Percentiles rank a stretch among this genome's conserved stretches.
Conservation (phyloP, 2,888 invertebrate genomes). For the Xanthia icteritia region DNA sequence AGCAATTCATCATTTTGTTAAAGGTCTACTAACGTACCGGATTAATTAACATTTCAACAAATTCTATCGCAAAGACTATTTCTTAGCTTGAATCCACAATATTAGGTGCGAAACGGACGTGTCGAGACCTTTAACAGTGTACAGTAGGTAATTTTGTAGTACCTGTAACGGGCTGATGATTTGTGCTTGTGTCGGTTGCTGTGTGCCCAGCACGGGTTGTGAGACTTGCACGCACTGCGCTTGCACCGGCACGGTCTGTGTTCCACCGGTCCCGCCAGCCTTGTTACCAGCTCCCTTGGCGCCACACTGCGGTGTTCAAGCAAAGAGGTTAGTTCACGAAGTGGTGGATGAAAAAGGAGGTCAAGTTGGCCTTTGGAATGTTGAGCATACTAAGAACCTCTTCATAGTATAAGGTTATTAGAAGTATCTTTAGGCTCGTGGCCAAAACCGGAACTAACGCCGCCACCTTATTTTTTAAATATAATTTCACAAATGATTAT, state of each 20-base stretch:
- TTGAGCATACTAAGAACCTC: not conserved
- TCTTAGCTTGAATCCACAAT: not conserved
- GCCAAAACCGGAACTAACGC: not conserved
- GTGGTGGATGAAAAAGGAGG: not conserved
- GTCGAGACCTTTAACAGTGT: not conserved
- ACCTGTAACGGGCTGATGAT: conserved; percentile 94
- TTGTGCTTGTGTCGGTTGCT: conserved; percentile 93
- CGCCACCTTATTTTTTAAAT: not conserved
- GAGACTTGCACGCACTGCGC: conserved; percentile 94
- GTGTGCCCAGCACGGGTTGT: conserved; percentile 92
- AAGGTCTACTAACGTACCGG: conserved; percentile 14
- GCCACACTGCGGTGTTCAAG: conserved; percentile 75
- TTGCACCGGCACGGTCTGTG: conserved; percentile 88
- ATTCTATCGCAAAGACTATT: not conserved
- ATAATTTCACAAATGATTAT: not conserved
- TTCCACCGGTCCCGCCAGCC: conserved; percentile 79
- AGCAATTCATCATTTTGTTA: not conserved
- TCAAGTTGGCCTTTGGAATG: not conserved
- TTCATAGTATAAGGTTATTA: not conserved
- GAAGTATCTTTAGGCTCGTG: not conserved
- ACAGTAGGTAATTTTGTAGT: conserved; percentile 45
- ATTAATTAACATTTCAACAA: conserved; percentile 5
- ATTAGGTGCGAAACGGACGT: not conserved
- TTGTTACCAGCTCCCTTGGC: conserved; percentile 79
- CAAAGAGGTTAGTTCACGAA: conserved; percentile 9